These are phyloP conservation scores for Xenopus petersii DNA, from an alignment of 2,797 vertebrate genomes.

Conservation along the genomic window DNA sequence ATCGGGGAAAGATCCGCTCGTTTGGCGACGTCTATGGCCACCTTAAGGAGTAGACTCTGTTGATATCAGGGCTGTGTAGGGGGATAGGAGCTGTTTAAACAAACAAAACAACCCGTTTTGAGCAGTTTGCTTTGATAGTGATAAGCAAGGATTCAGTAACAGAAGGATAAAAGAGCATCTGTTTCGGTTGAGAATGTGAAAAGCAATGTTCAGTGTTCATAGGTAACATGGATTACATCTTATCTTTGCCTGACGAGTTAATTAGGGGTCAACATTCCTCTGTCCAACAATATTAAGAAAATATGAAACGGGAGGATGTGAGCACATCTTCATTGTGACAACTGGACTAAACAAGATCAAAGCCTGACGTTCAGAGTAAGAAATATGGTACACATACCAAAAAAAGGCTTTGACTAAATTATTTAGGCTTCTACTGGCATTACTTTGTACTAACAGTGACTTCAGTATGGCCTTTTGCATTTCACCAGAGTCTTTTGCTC, in stretches of 20 bases:
- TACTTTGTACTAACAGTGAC: too few species aligned
- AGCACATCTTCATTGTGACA: conserved; percentile 37
- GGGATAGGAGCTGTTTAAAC: conserved; percentile 1
- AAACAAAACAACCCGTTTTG: background rate
- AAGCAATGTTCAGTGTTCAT: conserved; percentile 36
- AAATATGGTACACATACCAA: background rate
- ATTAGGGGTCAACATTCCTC: conserved; percentile 47
- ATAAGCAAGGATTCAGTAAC: conserved; percentile 9
- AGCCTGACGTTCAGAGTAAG: conserved; percentile 23
- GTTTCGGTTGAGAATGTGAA: conserved; percentile 36
- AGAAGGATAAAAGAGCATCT: conserved; percentile 30
- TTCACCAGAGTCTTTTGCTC: too few species aligned
- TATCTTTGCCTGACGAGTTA: conserved; percentile 43
- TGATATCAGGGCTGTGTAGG: background rate
- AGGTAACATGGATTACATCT: conserved; percentile 44
- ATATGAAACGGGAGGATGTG: conserved; percentile 46
- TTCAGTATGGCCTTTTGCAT: too few species aligned
- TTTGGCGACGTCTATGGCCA: too few species aligned
- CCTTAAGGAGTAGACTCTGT: too few species aligned
- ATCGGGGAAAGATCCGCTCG: too few species aligned
- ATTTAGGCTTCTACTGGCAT: too few species aligned
- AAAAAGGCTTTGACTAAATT: background rate
- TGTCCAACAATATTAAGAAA: conserved; percentile 34
- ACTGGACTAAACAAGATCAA: conserved; percentile 47
- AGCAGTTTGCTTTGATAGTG: background rate